Evolutionary conservation across 2,888 invertebrate genomes (phyloP).

Genomic region (Syrista parreyssii): DNA sequence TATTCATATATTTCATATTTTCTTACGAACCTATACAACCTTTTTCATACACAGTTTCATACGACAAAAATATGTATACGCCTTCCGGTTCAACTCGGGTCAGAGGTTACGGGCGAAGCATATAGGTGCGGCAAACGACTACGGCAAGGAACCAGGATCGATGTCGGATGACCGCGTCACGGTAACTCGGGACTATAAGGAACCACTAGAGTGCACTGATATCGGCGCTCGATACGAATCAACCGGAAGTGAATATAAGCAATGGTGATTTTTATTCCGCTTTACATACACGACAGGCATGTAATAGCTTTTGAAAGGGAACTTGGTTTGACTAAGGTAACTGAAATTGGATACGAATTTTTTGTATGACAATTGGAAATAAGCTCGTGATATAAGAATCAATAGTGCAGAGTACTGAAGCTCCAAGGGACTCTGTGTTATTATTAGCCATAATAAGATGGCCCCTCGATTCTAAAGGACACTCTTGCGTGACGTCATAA

Average conservation of each 20-base stretch:
- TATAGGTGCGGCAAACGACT: constrained; percentile 32
- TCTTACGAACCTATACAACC: background rate
- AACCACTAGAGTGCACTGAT: background rate
- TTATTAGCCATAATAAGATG: background rate
- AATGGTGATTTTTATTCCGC: background rate
- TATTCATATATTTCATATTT: no score
- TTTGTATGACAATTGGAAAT: background rate
- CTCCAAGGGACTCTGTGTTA: background rate
- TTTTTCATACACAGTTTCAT: background rate
- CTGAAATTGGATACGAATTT: background rate
- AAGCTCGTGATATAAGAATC: background rate
- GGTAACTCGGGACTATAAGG: background rate
- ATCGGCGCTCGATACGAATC: background rate
- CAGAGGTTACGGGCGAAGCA: background rate
- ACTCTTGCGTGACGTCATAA: background rate
- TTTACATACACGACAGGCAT: background rate
- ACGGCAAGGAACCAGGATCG: constrained; percentile 24
- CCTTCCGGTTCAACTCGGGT: background rate
- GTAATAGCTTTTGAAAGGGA: background rate
- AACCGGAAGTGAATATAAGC: background rate
- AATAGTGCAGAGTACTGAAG: background rate
- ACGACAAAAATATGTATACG: background rate
- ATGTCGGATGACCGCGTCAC: constrained; percentile 31
- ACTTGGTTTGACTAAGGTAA: background rate
- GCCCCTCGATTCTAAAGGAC: background rate